Percentiles rank a stretch among this genome's conserved stretches.
phyloP scores from a whole-genome alignment of 2,888 invertebrate species.

The Agrotis segetum region DNA sequence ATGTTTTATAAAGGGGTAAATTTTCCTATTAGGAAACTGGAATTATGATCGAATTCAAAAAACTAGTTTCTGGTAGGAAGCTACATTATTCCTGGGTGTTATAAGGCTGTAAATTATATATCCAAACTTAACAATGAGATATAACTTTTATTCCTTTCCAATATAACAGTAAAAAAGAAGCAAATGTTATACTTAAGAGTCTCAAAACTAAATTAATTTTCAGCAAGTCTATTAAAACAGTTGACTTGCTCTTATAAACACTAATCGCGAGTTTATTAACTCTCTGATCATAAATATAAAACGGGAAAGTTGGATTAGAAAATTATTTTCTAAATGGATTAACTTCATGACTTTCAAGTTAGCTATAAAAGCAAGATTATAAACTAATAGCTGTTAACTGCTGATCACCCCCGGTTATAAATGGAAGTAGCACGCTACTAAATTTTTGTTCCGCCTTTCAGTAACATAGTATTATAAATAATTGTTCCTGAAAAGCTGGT shows the following conservation, averaged over 20 bases:
- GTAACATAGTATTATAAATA: background rate
- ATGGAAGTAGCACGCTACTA: constrained; percentile 23
- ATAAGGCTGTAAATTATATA: too few relatives aligned
- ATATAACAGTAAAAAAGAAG: constrained; percentile 4
- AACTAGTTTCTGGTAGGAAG: too few relatives aligned
- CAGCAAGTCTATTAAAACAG: background rate
- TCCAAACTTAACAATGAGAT: too few relatives aligned
- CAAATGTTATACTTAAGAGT: background rate
- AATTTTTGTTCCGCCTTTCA: constrained; percentile 15
- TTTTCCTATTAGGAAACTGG: too few relatives aligned
- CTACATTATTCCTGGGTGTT: too few relatives aligned
- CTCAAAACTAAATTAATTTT: background rate
- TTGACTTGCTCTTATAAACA: background rate
- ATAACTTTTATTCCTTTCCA: too few relatives aligned
- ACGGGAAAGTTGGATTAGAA: constrained; percentile 39
- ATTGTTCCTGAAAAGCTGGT: background rate
- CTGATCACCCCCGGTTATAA: constrained; percentile 26
- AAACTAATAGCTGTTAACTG: constrained; percentile 19
- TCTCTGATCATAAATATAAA: constrained; percentile 17
- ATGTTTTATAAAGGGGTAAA: too few relatives aligned
- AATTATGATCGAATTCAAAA: too few relatives aligned
- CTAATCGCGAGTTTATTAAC: background rate
- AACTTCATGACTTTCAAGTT: constrained; percentile 21
- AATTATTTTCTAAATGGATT: constrained; percentile 26
- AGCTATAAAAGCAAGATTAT: constrained; percentile 34